phyloP scores from a whole-genome alignment of 1,140 invertebrate genomes.

The Euglossa dilemma region DNA sequence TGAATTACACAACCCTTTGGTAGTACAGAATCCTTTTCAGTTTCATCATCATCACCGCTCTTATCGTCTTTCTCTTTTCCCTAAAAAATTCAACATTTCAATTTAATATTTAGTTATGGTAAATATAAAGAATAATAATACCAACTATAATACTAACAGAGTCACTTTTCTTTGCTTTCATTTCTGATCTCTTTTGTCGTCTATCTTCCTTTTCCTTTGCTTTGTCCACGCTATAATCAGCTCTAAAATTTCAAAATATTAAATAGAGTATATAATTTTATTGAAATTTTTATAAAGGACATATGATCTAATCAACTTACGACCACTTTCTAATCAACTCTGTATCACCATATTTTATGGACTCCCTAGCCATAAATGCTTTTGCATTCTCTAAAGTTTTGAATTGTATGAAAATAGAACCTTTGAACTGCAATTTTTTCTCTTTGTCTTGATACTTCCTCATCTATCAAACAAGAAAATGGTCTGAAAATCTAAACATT shows the following conservation, averaged over 20 bases:
- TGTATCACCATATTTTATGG: conserved; percentile 88
- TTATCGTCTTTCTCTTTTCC: conserved; percentile 62
- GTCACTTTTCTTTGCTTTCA: conserved; percentile 70
- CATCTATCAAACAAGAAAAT: conserved; percentile 82
- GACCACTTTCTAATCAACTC: conserved; percentile 89
- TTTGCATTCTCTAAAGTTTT: conserved; percentile 88
- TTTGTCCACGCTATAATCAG: conserved; percentile 88
- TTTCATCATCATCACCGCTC: conserved; percentile 71
- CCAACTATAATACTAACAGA: conserved; percentile 64
- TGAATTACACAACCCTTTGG: conserved; percentile 88
- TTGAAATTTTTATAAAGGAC: neutral
- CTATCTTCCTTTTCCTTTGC: conserved; percentile 86
- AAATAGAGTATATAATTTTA: conserved; percentile 9
- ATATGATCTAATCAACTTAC: conserved; percentile 78
- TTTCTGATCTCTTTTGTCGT: conserved; percentile 83
- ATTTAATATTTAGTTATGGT: neutral
- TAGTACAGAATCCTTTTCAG: conserved; percentile 80
- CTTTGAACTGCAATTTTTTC: conserved; percentile 90
- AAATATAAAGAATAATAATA: conserved; percentile 40
- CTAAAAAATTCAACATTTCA: conserved; percentile 22
- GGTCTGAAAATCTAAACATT: conserved; percentile 24
- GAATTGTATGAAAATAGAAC: conserved; percentile 94
- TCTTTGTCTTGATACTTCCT: conserved; percentile 87
- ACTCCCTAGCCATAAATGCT: conserved; percentile 85
- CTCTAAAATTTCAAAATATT: conserved; percentile 70